A percentile compares a stretch with the other conserved stretches of the same genome.
phyloP scores from a whole-genome alignment of 2,113 vertebrate genomes.

The Amazona vittata region DNA sequence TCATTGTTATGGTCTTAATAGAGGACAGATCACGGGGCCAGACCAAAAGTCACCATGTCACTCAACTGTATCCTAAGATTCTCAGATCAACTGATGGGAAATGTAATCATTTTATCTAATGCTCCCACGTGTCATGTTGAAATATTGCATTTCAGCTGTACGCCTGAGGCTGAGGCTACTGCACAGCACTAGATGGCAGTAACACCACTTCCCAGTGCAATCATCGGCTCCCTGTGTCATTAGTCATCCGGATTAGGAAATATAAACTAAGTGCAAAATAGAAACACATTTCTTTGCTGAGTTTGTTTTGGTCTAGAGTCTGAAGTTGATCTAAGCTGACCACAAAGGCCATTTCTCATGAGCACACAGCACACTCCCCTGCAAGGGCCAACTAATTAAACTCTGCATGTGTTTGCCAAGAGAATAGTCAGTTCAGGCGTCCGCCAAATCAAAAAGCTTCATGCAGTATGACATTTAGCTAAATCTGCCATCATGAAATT shows the following conservation, averaged over 20 bases:
- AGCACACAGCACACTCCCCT: not conserved
- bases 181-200: conserved; percentile 62
- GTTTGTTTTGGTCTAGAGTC: not conserved
- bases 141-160: rapidly evolving
- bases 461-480: not conserved
- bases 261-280: not conserved
- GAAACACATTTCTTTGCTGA: not conserved
- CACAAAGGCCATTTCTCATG: not conserved
- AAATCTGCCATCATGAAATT: not conserved
- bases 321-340: not conserved
- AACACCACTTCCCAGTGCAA: not conserved
- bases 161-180: not conserved
- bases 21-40: not conserved
- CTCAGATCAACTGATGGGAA: not conserved
- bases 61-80: not conserved
- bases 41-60: not conserved
- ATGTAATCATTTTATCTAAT: not conserved
- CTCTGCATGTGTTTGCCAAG: not conserved
- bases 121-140: rapidly evolving
- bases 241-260: not conserved
- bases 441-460: not conserved
- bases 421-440: not conserved
- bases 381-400: not conserved
- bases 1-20: not conserved
- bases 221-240: not conserved